These are phyloP conservation scores for Apogon hyalosoma DNA, from an alignment of 2,797 vertebrate species.

Conservation along the genomic window DNA sequence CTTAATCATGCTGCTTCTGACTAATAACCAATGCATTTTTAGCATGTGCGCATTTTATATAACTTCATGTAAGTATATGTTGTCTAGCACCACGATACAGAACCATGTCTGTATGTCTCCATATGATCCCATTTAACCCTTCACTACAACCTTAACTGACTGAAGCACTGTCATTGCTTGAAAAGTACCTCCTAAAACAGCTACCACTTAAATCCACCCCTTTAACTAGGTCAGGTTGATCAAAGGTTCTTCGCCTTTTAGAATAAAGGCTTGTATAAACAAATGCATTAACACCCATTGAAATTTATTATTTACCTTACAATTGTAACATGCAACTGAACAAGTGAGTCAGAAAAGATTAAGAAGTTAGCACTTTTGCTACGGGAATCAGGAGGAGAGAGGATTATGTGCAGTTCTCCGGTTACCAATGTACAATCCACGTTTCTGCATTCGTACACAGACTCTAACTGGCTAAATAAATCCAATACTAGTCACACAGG, in stretches of 20 bases:
- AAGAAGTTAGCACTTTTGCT: conserved; percentile 10
- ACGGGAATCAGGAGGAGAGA: conserved; percentile 6
- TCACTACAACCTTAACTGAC: conserved; percentile 33
- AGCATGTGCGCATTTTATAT: conserved; percentile 81
- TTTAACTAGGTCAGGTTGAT: conserved; percentile 30
- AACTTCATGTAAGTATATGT: conserved; percentile 64
- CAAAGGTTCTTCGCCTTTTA: conserved; percentile 20
- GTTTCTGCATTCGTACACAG: neutral
- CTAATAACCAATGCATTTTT: conserved; percentile 83
- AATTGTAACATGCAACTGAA: conserved; percentile 18
- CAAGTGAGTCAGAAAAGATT: neutral
- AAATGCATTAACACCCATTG: conserved; percentile 9
- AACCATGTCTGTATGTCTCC: conserved; percentile 46
- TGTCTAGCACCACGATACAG: conserved; percentile 48
- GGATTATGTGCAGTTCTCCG: neutral
- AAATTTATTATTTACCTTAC: conserved; percentile 3
- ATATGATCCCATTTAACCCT: conserved; percentile 42
- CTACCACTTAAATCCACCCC: conserved; percentile 22
- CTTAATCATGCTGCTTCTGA: conserved; percentile 83
- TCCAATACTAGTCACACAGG: conserved; percentile 10
- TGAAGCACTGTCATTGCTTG: conserved; percentile 19
- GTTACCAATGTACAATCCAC: conserved; percentile 9
- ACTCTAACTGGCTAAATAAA: neutral
- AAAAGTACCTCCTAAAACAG: conserved; percentile 24
- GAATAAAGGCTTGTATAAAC: conserved; percentile 7